Evolutionary conservation across 2,113 vertebrate species (phyloP).

Genomic region (Bagarius yarrelli): DNA sequence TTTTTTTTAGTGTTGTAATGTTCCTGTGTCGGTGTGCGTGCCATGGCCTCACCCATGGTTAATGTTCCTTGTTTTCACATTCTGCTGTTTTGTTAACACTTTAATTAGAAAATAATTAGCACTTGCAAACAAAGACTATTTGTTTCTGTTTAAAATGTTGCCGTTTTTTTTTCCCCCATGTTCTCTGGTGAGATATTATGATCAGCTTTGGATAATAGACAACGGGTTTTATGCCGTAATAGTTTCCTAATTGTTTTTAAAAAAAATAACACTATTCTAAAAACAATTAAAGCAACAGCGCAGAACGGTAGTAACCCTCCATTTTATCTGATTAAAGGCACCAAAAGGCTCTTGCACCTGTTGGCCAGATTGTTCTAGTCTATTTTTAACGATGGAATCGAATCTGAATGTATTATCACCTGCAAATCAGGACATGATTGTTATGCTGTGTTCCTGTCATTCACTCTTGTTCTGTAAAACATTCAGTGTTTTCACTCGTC

Average conservation of each 20-base stretch:
- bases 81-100: too few relatives aligned
- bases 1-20: too few relatives aligned
- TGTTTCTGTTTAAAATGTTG: neutral
- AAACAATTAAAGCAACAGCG: neutral
- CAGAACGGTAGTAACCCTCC: neutral
- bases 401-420: neutral
- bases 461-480: slow-evolving; percentile 25
- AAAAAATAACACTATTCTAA: neutral
- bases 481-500: slow-evolving; percentile 7
- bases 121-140: too few relatives aligned
- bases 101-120: neutral
- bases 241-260: neutral
- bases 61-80: too few relatives aligned
- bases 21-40: too few relatives aligned
- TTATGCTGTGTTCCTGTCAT: neutral
- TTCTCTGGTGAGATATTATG: neutral
- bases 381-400: neutral
- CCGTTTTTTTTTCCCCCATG: neutral
- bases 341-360: neutral
- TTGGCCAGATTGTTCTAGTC: neutral
- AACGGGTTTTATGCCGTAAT: neutral
- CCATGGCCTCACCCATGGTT: too few relatives aligned
- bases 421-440: neutral
- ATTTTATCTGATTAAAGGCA: neutral
- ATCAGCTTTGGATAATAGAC: neutral